Percentiles rank a stretch among this genome's conserved stretches.
Conservation (phyloP, 2,797 vertebrate species). For the Antennarius maculatus region DNA sequence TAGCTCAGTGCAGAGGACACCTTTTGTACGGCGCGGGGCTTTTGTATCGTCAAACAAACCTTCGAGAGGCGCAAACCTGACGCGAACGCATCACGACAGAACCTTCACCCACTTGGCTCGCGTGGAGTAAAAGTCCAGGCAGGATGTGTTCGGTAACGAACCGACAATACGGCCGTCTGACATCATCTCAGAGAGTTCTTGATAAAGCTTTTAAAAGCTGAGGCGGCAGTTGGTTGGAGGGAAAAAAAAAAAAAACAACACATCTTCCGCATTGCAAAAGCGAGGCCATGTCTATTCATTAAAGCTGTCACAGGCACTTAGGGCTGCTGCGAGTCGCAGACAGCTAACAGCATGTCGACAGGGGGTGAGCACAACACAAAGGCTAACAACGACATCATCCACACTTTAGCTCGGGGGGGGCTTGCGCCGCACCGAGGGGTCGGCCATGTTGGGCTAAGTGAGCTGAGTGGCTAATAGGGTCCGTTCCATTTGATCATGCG, state of each 20-base stretch:
- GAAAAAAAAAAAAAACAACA: slow-evolving; percentile 42
- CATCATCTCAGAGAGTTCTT: slow-evolving; percentile 51
- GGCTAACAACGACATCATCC: slow-evolving; percentile 70
- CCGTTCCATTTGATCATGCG: slow-evolving; percentile 63
- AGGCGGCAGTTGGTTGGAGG: slow-evolving; percentile 80
- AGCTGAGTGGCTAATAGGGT: slow-evolving; percentile 63
- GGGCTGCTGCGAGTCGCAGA: slow-evolving; percentile 83
- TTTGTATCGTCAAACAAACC: slow-evolving; percentile 33
- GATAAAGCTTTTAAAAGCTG: slow-evolving; percentile 88
- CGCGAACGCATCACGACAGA: slow-evolving; percentile 32
- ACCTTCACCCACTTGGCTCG: slow-evolving; percentile 37
- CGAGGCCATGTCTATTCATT: slow-evolving; percentile 91
- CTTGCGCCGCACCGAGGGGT: slow-evolving; percentile 69
- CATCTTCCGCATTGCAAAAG: slow-evolving; percentile 51
- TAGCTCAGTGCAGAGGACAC: slow-evolving; percentile 30
- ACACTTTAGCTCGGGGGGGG: slow-evolving; percentile 67
- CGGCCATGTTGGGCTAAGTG: slow-evolving; percentile 70
- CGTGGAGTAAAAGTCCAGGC: slow-evolving; percentile 14
- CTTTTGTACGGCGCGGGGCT: slow-evolving; percentile 42
- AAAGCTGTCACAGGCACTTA: slow-evolving; percentile 89
- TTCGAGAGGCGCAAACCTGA: slow-evolving; percentile 4
- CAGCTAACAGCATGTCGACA: slow-evolving; percentile 81
- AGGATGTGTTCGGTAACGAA: slow-evolving; percentile 40
- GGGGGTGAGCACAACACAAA: slow-evolving; percentile 68
- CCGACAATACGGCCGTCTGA: slow-evolving; percentile 37